phyloP scores from a whole-genome alignment of 2,797 vertebrate genomes.

The Anguilla megastoma region DNA sequence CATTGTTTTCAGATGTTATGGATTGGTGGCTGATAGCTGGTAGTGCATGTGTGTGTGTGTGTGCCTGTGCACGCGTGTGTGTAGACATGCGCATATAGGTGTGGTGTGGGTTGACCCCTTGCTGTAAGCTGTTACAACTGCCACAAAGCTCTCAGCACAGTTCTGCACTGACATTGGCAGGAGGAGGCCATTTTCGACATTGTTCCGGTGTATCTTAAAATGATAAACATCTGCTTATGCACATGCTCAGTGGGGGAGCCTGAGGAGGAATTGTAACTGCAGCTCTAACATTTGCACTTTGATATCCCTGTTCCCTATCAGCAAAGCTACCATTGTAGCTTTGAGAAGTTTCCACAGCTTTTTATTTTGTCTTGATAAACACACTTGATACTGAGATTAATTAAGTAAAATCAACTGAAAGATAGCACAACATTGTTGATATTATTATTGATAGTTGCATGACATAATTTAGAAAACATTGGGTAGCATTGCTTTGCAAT shows the following conservation, averaged over 20 bases:
- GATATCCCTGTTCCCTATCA: slow-evolving; percentile 24
- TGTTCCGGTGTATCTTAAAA: slow-evolving; percentile 31
- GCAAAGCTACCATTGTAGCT: slow-evolving; percentile 8
- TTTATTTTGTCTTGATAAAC: slow-evolving; percentile 34
- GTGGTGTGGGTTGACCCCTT: slow-evolving; percentile 47
- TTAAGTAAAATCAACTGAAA: slow-evolving; percentile 37
- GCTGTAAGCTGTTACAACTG: slow-evolving; percentile 74
- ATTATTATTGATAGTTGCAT: not conserved
- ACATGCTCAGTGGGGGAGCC: slow-evolving; percentile 18
- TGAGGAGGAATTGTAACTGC: slow-evolving; percentile 18
- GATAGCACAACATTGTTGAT: not conserved
- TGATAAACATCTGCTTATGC: slow-evolving; percentile 24
- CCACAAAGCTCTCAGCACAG: slow-evolving; percentile 52
- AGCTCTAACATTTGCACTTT: slow-evolving; percentile 24
- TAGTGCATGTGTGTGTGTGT: slow-evolving; percentile 36
- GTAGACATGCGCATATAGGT: not conserved
- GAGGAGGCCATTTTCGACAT: slow-evolving; percentile 20
- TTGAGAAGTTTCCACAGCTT: slow-evolving; percentile 19
- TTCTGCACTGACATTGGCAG: not conserved
- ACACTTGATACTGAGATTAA: slow-evolving; percentile 25
- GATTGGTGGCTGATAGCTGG: slow-evolving; percentile 67
- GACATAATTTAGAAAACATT: too few relatives aligned
- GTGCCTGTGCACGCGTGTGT: not conserved
- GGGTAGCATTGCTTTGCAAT: too few relatives aligned
- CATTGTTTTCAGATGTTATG: slow-evolving; percentile 72